Evolutionary conservation across 2,113 vertebrate genomes (phyloP), one percentile per base, ranked within the genome.

Genomic region (Vulpes ferrilata): DNA sequence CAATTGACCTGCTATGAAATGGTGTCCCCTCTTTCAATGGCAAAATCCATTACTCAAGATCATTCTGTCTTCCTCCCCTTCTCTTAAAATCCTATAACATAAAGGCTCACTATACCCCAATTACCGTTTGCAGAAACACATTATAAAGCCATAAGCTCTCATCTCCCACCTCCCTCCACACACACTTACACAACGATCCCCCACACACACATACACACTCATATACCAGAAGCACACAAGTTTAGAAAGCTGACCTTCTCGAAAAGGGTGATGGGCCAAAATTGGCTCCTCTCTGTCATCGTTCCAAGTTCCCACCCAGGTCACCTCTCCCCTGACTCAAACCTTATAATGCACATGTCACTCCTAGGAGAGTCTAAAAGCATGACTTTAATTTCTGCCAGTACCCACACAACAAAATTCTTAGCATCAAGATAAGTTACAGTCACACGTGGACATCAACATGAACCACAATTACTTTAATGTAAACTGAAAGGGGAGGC

Each of bases 401-500:
- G 32, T 23, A 84, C 27, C 93, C 30, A 11, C 19, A 43, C 10
- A 65, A 51, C 4, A 81, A 12, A 87, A 43, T 35, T 73, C 62
- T 88, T 94, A 55, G 48, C 87, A 92, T 87, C 6, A 91, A 27
- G n/a, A 90, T 67, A 93, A 92, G 43, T 48, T 19, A 95, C n/a
- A 35, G 11, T 12, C 85, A 60, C 17, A 80, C n/a, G n/a, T 1
- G 82, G 55, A 30, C 10, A 71, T 35, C 30, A 64, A 19, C 12
- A 88, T 16, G 55, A 74, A 74, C n/a, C 5, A 5, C 1, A 85
- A 60, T 32, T 82, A 55, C 55, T 93, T 91, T 89, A 95, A 84
- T 76, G 57, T 10, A 96, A 10, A 83, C 32, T 55, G 82, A 48
- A 12, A 94, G 59, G 92, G 81, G 35, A 53, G 0, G 2, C 48